Evolutionary conservation across 2,888 invertebrate genomes (phyloP), one percentile per base, ranked within the genome.

Genomic region (Lasioglossum villosulum): DNA sequence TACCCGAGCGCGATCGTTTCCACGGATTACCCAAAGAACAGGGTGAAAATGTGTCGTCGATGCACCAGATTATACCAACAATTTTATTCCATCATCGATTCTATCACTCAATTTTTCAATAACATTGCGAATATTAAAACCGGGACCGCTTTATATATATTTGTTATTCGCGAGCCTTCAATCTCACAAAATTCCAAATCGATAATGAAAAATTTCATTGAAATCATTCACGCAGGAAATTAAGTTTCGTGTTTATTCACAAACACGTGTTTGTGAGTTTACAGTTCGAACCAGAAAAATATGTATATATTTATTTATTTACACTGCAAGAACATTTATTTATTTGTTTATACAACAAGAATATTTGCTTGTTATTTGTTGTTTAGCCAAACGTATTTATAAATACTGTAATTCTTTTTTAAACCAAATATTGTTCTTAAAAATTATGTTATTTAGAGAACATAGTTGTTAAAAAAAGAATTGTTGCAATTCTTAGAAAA

Each of bases 1-100:
- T 87, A 83, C 75, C 59, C 42, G 10, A 10, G 8, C 52, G 52
- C 48, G 66, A 86, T 80, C 78, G 79, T 78, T 79, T 75, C 70
- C 42, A 52, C 45, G 81, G 56, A 86, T 86, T 77, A 70, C 66
- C 12, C 59, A 16, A n/a, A 5, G 42, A 52, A 14, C 19, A 52
- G 66, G 74, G 72, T 52, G 19, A 34, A 2, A 23, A 39, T 14
- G 45, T 27, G 42, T 63, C 59, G 59, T 42, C 59, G 42, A 2
- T 23, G 37, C 16, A 30, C 16, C 14, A 30, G 63, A 27, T 19
- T 63, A 34, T 59, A 4, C 27, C 59, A 59, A 59, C 14, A 59
- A 59, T 59, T 59, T 59, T 27, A 27, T 59, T 59, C 27, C 1
- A 27, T 27, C 27, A 12, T 27, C 4, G 5, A 59, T 59, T 27